These are phyloP conservation scores for Anguilla megastoma DNA, from an alignment of 2,797 vertebrate genomes.

Conservation along the genomic window DNA sequence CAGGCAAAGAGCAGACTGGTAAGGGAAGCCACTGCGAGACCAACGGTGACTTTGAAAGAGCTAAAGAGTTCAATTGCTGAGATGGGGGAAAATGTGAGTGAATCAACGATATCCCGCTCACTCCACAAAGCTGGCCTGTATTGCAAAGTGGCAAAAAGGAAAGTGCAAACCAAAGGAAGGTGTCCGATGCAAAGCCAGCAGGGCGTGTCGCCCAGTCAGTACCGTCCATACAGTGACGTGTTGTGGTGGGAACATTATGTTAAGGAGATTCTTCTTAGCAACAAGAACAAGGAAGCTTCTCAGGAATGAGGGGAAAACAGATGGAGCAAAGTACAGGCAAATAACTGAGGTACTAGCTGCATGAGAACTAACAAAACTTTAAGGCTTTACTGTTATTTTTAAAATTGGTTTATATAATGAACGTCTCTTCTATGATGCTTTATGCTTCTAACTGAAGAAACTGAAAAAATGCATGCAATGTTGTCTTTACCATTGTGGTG, in stretches of 20 bases:
- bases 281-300: not conserved
- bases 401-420: too few species aligned
- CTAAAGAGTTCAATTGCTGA: slow-evolving; percentile 8
- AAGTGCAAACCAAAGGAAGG: not conserved
- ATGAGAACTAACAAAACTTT: too few species aligned
- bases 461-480: slow-evolving; percentile 3
- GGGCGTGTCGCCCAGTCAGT: too few species aligned
- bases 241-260: too few species aligned
- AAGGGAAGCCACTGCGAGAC: not conserved
- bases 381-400: too few species aligned
- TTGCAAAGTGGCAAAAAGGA: slow-evolving; percentile 6
- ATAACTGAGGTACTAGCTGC: too few species aligned
- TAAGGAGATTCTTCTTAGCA: not conserved
- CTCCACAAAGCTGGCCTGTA: slow-evolving; percentile 4
- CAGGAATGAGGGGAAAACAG: too few species aligned
- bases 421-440: not conserved
- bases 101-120: not conserved
- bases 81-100: not conserved
- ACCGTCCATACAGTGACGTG: too few species aligned
- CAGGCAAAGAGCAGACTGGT: not conserved
- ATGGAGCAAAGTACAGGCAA: too few species aligned
- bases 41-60: slow-evolving; percentile 6
- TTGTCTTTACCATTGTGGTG: not conserved
- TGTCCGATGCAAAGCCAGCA: not conserved
- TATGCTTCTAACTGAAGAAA: not conserved